These are phyloP conservation scores for Nesoenas mayeri DNA, from an alignment of 2,113 vertebrate species.

Conservation along the genomic window DNA sequence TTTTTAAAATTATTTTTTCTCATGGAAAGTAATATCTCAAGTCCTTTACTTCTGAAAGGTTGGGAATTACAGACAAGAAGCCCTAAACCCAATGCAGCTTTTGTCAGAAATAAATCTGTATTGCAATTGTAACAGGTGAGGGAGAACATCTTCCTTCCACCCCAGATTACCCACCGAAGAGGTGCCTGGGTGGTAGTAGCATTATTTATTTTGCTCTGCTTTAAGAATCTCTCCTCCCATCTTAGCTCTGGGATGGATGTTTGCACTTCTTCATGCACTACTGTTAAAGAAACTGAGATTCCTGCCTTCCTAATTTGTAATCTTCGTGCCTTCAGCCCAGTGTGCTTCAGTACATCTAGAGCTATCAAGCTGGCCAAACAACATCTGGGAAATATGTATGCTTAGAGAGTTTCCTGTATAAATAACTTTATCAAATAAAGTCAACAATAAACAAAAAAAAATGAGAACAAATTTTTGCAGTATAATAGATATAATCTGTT, in stretches of 20 bases:
- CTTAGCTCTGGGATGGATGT: not conserved
- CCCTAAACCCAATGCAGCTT: not conserved
- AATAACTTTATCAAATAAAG: constrained; percentile 50
- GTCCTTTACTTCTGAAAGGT: not conserved
- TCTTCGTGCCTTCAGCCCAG: constrained; percentile 21
- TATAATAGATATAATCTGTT: constrained; percentile 53
- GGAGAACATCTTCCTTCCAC: not conserved
- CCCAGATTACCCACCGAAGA: not conserved
- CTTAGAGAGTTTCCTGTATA: constrained; percentile 25
- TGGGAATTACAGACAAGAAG: not conserved
- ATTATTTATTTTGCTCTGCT: constrained; percentile 6
- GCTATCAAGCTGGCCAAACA: constrained; percentile 31
- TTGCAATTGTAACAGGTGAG: not conserved
- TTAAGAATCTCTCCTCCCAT: not conserved
- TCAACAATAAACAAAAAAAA: constrained; percentile 31
- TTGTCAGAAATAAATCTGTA: not conserved
- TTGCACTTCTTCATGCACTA: not conserved
- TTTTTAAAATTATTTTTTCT: not conserved
- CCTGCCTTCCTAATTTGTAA: constrained; percentile 31
- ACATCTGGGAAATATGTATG: constrained; percentile 28
- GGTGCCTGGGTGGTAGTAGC: not conserved
- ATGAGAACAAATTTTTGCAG: constrained; percentile 24
- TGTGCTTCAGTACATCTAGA: not conserved
- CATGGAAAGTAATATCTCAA: not conserved
- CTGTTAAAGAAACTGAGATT: constrained; percentile 1